Conservation (phyloP, 1,140 invertebrate species). For the Zaprionus taronus region DNA sequence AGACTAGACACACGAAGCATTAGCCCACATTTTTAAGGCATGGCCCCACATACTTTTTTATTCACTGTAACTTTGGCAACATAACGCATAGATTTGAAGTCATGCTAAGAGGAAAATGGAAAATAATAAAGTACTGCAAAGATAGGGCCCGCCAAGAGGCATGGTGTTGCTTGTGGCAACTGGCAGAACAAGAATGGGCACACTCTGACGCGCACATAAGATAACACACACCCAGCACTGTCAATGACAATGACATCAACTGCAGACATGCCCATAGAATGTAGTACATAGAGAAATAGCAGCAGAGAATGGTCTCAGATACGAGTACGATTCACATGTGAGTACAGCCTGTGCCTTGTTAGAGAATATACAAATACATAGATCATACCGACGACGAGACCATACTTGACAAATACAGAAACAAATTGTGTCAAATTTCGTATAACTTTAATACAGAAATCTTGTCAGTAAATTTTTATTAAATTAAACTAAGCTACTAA, state of each 20-base stretch:
- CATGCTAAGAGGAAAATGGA: constrained; percentile 54
- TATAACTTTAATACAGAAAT: constrained; percentile 15
- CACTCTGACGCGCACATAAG: constrained; percentile 27
- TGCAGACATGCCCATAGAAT: constrained; percentile 71
- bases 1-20: background rate
- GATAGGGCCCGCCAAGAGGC: background rate
- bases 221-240: constrained; percentile 64
- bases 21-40: background rate
- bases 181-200: constrained; percentile 23
- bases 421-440: constrained; percentile 25
- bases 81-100: constrained; percentile 37
- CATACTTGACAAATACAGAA: background rate
- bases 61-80: constrained; percentile 63
- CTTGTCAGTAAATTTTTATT: background rate
- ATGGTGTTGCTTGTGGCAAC: constrained; percentile 25
- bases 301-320: constrained; percentile 7
- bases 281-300: constrained; percentile 39
- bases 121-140: constrained; percentile 64
- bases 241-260: constrained; percentile 79
- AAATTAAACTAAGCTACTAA: background rate
- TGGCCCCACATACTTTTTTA: constrained; percentile 23
- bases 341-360: constrained; percentile 11
- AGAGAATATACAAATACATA: background rate
- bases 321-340: constrained; percentile 7
- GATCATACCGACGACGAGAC: background rate